Evolutionary conservation across 2,113 vertebrate species (phyloP).

Genomic region (Tinamus guttatus): DNA sequence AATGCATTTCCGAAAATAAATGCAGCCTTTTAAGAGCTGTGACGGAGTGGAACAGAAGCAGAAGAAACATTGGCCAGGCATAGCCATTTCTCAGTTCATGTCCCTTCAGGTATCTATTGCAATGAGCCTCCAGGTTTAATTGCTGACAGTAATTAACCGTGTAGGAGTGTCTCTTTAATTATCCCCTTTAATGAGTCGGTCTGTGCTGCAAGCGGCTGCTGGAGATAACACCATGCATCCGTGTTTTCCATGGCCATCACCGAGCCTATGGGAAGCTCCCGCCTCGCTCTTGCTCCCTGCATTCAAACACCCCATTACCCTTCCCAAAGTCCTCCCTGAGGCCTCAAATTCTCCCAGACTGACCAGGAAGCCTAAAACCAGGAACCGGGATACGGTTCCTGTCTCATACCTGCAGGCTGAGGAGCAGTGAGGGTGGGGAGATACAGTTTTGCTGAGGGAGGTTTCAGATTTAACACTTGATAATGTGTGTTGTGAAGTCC

Average conservation of each 20-base stretch:
- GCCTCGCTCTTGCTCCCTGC: fast-evolving
- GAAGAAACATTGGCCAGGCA: neutral
- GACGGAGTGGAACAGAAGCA: fast-evolving
- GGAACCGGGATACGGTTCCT: fast-evolving
- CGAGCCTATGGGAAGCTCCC: fast-evolving
- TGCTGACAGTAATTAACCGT: neutral
- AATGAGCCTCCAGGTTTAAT: neutral
- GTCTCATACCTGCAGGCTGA: fast-evolving
- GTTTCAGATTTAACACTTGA: neutral
- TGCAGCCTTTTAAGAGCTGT: fast-evolving
- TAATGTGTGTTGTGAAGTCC: fast-evolving
- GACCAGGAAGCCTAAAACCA: fast-evolving
- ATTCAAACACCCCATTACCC: fast-evolving
- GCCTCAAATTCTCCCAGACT: fast-evolving
- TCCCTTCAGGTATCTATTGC: neutral
- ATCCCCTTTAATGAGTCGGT: neutral
- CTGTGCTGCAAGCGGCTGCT: neutral
- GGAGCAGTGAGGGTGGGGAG: neutral
- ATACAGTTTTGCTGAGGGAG: neutral
- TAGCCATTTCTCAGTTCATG: neutral
- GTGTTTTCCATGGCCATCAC: neutral
- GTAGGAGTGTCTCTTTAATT: conserved; percentile 26
- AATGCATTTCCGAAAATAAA: neutral
- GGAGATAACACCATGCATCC: neutral
- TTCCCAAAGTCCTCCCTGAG: neutral